Base-by-base conservation (phyloP, 1,140 invertebrate genomes). In the Magallana gigas region DNA sequence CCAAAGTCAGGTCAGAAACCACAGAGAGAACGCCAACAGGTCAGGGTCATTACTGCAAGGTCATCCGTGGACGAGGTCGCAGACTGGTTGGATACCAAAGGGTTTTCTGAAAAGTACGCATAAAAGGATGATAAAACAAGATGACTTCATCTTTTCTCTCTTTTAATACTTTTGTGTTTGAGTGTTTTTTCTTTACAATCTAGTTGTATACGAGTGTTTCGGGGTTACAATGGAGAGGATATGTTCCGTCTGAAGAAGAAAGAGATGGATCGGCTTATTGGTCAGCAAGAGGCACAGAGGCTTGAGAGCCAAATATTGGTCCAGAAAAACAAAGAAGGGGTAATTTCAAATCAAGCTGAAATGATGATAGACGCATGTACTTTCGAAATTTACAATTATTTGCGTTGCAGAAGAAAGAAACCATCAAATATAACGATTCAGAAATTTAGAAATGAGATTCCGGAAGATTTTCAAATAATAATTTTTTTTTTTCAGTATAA, bases 281-380 rank as follows among this genome's bases (percentile, higher is more conserved):
- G 97, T 0, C 91, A 94, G 7, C 95, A 96, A 57, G 97, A 98
- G 92, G 97, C 97, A 68, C 95, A 96, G 88, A 95, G 97, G 8
- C 95, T 98, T 8, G 96, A 96, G 91, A 97, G 96, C 64, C 97
- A 97, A 92, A 95, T 98, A 36, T 96, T 96, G 1, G 95, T 97
- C 84, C 97, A 97, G 92, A 96, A 97, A 91, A 97, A 96, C 92
- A 96, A 97, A 60, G 96, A 96, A 90, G 97, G 97, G 95, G 97
- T 98, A 96, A 96, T 57, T 16, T 14, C 58, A 71, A 11, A 16
- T 56, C n/a, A 58, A 48, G 36, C 0, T 48, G 36, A 48, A 48
- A 48, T 48, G 36, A 48, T 48, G 36, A 48, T 5, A 23, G 0
- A 23, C 23, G 23, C 23, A 23, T 23, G 23, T 23, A 48, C 36